Base-by-base conservation (phyloP, 2,888 invertebrate species). In the Halictus quadricinctus region DNA sequence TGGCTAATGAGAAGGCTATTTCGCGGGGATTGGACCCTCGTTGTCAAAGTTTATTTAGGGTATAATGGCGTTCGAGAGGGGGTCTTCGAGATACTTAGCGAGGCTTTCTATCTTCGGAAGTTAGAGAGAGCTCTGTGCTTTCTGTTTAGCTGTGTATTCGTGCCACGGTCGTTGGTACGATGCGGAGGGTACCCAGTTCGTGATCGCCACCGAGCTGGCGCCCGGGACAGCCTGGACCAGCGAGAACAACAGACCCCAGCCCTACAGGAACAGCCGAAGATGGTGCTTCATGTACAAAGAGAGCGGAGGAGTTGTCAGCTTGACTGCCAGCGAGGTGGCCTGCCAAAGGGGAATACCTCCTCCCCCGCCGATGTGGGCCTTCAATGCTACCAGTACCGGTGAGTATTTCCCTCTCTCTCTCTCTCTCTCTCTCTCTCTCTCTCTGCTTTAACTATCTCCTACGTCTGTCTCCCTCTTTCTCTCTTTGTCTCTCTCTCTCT, bases 91-190 rank as follows among this genome's bases (percentile, higher is more conserved):
- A n/a, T 54, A 54, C 54, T 54, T 54, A 54, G n/a, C 54, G 54
- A 4, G n/a, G 54, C 54, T 21, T 54, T n/a, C 54, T 54, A n/a
- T 54, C 54, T n/a, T 54, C 21, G 54, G 10, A n/a, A 54, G 54
- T 54, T 54, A 54, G 60, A 66, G 75, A 50, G 75, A 72, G 25
- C 50, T 18, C 72, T 36, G 69, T 29, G 80, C 76, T 77, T 85
- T 86, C 79, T 85, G 74, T 88, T 86, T 95, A 94, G 29, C 95
- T 98, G 98, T 97, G 84, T 98, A 98, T 95, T 97, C 97, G 66
- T 98, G 98, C 94, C 98, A 98, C 94, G 98, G 98, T 76, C 96
- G 97, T 72, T 98, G 98, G 98, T 93, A 94, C 91, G 94, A 94
- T 87, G 96, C 97, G 92, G 98, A 98, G 94, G 97, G 97, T 88